Percentiles rank a stretch among this genome's conserved stretches.
Conservation (phyloP, 2,113 vertebrate genomes). For the Fulmarus glacialis region DNA sequence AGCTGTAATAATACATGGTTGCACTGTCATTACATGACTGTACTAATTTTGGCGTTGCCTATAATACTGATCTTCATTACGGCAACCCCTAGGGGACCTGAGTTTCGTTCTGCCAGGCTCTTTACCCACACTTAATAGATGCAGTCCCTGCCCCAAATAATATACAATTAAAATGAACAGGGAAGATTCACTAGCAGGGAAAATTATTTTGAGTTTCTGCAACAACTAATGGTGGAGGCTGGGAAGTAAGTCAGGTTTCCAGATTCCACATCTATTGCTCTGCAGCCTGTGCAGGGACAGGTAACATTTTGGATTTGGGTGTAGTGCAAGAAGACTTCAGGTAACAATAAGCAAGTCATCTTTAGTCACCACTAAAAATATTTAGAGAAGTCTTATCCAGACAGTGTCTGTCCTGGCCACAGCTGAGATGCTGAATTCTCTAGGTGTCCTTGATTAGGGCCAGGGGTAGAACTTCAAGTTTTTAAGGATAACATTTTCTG, state of each 20-base stretch:
- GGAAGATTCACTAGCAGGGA: background rate
- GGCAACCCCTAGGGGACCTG: background rate
- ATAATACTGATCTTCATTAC: background rate
- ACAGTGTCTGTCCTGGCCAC: background rate
- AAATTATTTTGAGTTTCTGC: background rate
- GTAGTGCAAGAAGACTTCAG: background rate
- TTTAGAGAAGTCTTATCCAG: background rate
- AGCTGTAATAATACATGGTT: background rate
- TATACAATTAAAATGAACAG: background rate
- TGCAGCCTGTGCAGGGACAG: background rate
- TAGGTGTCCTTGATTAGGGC: background rate
- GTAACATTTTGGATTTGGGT: background rate
- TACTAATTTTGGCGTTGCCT: background rate
- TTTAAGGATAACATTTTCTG: background rate
- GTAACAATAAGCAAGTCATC: background rate
- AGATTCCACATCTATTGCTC: background rate
- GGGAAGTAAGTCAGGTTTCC: background rate
- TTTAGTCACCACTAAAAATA: background rate
- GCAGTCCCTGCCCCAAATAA: background rate
- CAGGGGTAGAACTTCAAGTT: background rate
- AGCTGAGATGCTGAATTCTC: background rate
- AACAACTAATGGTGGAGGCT: background rate
- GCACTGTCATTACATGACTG: background rate
- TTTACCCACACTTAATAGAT: background rate
- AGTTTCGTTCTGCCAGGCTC: background rate